A percentile compares a stretch with the other conserved stretches of the same genome.
These are phyloP conservation scores for Mormyrus lacerda DNA, from an alignment of 2,113 vertebrate genomes.

Conservation along the genomic window DNA sequence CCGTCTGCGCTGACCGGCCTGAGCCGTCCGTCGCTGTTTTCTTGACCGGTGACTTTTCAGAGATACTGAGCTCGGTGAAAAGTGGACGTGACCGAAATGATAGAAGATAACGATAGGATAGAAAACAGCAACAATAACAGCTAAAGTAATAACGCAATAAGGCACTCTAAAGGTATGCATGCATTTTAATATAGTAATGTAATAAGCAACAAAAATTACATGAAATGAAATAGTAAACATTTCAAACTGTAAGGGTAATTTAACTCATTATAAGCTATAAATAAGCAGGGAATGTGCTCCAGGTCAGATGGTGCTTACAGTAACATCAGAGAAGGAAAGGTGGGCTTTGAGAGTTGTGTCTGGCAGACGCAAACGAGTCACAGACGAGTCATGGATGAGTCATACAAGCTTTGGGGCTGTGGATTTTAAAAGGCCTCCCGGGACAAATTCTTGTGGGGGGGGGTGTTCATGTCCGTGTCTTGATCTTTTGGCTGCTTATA, in stretches of 20 bases:
- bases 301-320: background rate
- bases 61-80: background rate
- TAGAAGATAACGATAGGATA: background rate
- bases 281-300: background rate
- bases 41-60: background rate
- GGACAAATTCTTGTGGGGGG: background rate
- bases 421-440: background rate
- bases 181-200: background rate
- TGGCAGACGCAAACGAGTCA: background rate
- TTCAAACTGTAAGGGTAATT: background rate
- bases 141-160: background rate
- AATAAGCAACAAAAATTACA: background rate
- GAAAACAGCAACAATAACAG: background rate
- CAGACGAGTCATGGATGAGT: background rate
- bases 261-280: background rate
- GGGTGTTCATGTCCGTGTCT: background rate
- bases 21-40: background rate
- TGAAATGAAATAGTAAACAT: background rate
- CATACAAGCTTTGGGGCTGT: background rate
- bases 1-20: background rate
- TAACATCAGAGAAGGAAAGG: background rate
- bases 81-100: background rate
- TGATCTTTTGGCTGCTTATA: background rate
- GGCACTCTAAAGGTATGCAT: background rate
- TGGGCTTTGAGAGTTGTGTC: background rate